Evolutionary conservation across 2,888 invertebrate species (phyloP).

Genomic region (Tineola bisselliella): DNA sequence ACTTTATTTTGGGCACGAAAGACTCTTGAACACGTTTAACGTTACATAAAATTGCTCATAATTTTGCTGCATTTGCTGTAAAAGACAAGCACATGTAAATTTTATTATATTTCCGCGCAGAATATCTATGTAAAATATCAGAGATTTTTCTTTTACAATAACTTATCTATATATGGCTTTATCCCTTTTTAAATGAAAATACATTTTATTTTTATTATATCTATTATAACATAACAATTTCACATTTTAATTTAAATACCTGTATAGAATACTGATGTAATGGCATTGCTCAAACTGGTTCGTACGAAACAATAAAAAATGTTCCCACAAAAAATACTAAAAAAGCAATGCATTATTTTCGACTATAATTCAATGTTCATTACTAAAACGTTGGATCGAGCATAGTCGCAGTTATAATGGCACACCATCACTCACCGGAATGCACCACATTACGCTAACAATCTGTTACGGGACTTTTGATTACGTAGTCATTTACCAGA

Average conservation of each 20-base stretch:
- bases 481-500: neutral
- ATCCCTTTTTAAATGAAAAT: too few species aligned
- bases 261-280: too few species aligned
- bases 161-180: neutral
- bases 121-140: neutral
- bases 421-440: neutral
- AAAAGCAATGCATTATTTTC: neutral
- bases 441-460: conserved; percentile 2
- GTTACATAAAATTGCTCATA: neutral
- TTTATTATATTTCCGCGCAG: neutral
- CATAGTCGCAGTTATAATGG: conserved; percentile 7
- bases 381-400: neutral
- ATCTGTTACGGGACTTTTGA: neutral
- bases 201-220: too few species aligned
- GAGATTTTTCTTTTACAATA: neutral
- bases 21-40: neutral
- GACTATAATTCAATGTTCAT: neutral
- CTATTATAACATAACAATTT: too few species aligned
- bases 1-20: neutral
- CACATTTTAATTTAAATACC: too few species aligned
- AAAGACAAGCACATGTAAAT: neutral
- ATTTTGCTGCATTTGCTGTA: neutral
- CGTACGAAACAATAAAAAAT: too few species aligned
- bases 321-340: neutral
- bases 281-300: too few species aligned